phyloP scores from a whole-genome alignment of 2,888 invertebrate genomes.

The Dasypogon diadema region DNA sequence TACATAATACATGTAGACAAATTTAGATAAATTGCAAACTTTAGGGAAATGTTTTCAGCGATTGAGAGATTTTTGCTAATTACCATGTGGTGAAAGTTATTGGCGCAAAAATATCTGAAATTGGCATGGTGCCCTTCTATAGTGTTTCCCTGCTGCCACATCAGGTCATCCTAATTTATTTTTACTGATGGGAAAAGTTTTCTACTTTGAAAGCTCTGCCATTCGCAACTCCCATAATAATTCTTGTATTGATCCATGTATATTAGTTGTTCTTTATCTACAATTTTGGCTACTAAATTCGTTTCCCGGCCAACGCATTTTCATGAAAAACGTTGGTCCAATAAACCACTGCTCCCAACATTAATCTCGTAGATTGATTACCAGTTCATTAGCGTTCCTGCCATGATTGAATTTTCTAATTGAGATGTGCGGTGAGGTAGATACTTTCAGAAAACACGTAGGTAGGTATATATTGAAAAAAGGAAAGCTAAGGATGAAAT shows the following conservation, averaged over 20 bases:
- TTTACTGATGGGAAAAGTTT: neutral
- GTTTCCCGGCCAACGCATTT: neutral
- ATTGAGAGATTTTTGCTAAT: slow-evolving; percentile 27
- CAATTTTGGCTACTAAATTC: neutral
- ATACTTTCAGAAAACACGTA: too few species aligned
- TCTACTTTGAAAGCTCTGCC: neutral
- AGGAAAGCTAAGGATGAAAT: too few species aligned
- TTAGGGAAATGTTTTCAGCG: neutral
- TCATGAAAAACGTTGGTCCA: neutral
- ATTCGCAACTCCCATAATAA: neutral
- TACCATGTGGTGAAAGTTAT: neutral
- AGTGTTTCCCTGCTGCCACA: neutral
- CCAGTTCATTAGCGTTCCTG: neutral
- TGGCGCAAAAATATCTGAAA: neutral
- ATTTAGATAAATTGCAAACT: slow-evolving; percentile 6
- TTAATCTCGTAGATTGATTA: neutral
- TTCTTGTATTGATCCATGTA: neutral
- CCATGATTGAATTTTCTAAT: neutral
- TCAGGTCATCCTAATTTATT: neutral
- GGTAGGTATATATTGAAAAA: too few species aligned
- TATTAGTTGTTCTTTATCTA: neutral
- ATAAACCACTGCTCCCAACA: neutral
- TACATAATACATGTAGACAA: neutral
- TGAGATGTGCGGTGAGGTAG: too few species aligned
- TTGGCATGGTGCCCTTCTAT: neutral